Percentiles rank a stretch among this genome's conserved stretches.
These are phyloP conservation scores for Drosophila falleni DNA, from an alignment of 2,888 invertebrate species.

Conservation along the genomic window DNA sequence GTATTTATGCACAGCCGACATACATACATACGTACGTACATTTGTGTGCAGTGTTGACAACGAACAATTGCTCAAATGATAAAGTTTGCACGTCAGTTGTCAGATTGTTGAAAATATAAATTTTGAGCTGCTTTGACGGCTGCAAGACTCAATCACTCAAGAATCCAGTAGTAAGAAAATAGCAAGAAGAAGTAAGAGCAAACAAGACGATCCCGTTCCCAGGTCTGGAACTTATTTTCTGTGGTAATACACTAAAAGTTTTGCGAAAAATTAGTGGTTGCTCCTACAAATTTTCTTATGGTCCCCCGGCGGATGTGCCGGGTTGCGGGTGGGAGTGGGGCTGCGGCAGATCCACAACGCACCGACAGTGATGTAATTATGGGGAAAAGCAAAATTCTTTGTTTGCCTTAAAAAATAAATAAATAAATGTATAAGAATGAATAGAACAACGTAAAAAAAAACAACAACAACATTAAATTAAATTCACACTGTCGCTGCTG, in stretches of 20 bases:
- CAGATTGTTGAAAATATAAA: conserved; percentile 39
- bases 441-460: conserved; percentile 67
- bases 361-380: conserved; percentile 69
- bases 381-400: conserved; percentile 57
- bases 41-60: conserved; percentile 55
- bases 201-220: not conserved
- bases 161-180: conserved; percentile 15
- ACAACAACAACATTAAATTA: conserved; percentile 67
- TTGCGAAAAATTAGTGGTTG: conserved; percentile 44
- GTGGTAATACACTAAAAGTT: conserved; percentile 21
- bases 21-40: not conserved
- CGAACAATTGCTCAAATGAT: conserved; percentile 45
- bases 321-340: conserved; percentile 12
- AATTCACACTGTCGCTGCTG: conserved; percentile 46
- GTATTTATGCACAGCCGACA: conserved; percentile 15
- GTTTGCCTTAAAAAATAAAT: conserved; percentile 55
- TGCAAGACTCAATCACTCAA: not conserved
- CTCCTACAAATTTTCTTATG: conserved; percentile 26
- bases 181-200: conserved; percentile 12
- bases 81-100: conserved; percentile 52
- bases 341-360: conserved; percentile 30
- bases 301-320: conserved; percentile 39
- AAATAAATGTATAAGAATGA: conserved; percentile 50
- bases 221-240: conserved; percentile 7
- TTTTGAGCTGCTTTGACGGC: conserved; percentile 22